Percentiles rank a stretch among this genome's conserved stretches.
These are phyloP conservation scores for Poecile atricapillus DNA, from an alignment of 2,113 vertebrate species.

Conservation along the genomic window DNA sequence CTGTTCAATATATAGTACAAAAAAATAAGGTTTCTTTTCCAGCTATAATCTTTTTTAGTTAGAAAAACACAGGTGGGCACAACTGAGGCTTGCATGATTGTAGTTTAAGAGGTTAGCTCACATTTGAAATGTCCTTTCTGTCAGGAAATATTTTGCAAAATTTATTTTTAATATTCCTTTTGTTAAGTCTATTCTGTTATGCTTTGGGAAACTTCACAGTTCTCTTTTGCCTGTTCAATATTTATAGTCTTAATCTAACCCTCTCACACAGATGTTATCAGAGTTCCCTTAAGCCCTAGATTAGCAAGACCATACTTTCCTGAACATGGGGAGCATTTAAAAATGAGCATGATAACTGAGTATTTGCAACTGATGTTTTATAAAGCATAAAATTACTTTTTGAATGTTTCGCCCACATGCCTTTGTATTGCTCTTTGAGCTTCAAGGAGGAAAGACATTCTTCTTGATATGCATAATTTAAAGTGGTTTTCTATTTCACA, in stretches of 20 bases:
- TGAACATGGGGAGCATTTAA: neutral
- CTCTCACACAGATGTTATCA: neutral
- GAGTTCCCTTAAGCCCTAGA: constrained; percentile 12
- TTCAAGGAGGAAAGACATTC: neutral
- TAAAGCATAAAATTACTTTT: constrained; percentile 43
- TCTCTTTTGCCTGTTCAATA: neutral
- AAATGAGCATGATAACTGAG: constrained; percentile 19
- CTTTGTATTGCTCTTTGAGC: constrained; percentile 9
- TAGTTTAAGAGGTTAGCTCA: neutral
- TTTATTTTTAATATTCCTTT: neutral
- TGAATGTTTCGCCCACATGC: neutral
- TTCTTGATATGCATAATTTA: constrained; percentile 43
- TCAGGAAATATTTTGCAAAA: neutral
- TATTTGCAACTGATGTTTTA: constrained; percentile 32
- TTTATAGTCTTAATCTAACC: constrained; percentile 39
- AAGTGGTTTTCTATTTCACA: constrained; percentile 5
- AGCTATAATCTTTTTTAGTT: neutral
- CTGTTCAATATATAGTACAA: neutral
- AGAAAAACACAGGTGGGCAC: neutral
- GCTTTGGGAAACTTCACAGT: neutral
- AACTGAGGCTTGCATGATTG: neutral
- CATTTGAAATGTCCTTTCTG: neutral
- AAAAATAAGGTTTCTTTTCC: neutral
- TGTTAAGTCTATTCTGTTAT: neutral
- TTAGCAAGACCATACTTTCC: neutral